Evolutionary conservation across 2,113 vertebrate genomes (phyloP), one percentile per base, ranked within the genome.

Genomic region (Limnothrissa miodon): DNA sequence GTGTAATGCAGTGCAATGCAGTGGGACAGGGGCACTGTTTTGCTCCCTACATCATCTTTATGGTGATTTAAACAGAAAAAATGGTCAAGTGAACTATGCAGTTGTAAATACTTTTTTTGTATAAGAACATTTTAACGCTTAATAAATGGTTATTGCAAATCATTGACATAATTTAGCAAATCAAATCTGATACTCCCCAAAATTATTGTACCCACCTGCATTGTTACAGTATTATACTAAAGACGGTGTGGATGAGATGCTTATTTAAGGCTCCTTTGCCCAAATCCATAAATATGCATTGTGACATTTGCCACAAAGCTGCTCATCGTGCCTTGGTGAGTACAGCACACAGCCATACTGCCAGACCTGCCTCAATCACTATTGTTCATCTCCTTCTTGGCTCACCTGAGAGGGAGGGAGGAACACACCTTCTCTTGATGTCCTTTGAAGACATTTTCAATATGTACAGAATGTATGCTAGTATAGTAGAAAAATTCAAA

Each of bases 251-350:
- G 91, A 94, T 92, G 91, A 91, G 89, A 92, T 92, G 92, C 93
- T 93, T 93, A 93, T 93, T 93, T 93, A 91, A 91, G 88, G 91
- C 90, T 91, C 92, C 93, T 93, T 94, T 90, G 85, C 90, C 86
- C 84, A 88, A 82, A 83, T 87, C 93, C 93, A 95, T 95, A 95
- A 95, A 95, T 95, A 95, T 95, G 94, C 94, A 95, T 94, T 83
- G 92, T 94, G 94, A 95, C 94, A 95, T 95, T 95, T 95, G 93
- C 93, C 94, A 95, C 93, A 95, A 95, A 95, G 94, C 93, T 89
- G 88, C 91, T 90, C 93, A 89, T 93, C 92, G 91, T 91, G 91
- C 93, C 93, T 93, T 94, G 90, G 93, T 93, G 92, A 94, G 90
- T 91, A 94, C 42, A 42, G 93, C 93, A 91, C 92, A 93, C 92